Percentiles rank a stretch among this genome's conserved stretches.
These are phyloP conservation scores for Drosophila peninsularis DNA, from an alignment of 2,888 invertebrate species.

Conservation along the genomic window DNA sequence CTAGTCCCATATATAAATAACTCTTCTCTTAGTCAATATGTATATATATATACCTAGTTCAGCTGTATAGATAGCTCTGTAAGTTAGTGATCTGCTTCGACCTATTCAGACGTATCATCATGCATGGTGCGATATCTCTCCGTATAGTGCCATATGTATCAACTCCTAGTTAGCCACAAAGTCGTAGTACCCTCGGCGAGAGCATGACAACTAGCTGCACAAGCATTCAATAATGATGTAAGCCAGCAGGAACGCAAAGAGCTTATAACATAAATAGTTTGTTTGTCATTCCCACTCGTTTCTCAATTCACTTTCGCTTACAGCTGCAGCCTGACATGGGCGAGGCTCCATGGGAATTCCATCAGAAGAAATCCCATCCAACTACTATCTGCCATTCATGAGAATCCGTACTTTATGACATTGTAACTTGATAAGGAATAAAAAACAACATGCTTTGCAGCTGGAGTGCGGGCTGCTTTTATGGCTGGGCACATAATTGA, in stretches of 20 bases:
- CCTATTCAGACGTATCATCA: too few species aligned
- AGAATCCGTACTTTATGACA: neutral
- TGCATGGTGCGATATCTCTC: too few species aligned
- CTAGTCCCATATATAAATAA: too few species aligned
- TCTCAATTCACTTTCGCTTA: neutral
- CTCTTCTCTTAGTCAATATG: too few species aligned
- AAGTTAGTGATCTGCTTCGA: too few species aligned
- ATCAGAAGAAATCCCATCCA: neutral
- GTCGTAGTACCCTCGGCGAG: neutral
- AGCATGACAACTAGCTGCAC: neutral
- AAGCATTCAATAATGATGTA: slow-evolving; percentile 4
- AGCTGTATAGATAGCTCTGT: too few species aligned
- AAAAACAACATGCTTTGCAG: neutral
- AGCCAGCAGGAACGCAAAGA: neutral
- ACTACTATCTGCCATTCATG: neutral
- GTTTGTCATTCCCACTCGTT: neutral
- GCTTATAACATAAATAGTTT: slow-evolving; percentile 9
- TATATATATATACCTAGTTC: too few species aligned
- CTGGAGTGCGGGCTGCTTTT: slow-evolving; percentile 4
- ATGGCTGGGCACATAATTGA: slow-evolving; percentile 3
- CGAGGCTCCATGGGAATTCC: neutral
- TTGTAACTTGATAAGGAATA: neutral
- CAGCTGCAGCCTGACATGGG: neutral
- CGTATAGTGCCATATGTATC: too few species aligned
- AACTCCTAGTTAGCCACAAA: too few species aligned